Evolutionary conservation across 2,113 vertebrate genomes (phyloP).

Genomic region (Eulacestoma nigropectus): DNA sequence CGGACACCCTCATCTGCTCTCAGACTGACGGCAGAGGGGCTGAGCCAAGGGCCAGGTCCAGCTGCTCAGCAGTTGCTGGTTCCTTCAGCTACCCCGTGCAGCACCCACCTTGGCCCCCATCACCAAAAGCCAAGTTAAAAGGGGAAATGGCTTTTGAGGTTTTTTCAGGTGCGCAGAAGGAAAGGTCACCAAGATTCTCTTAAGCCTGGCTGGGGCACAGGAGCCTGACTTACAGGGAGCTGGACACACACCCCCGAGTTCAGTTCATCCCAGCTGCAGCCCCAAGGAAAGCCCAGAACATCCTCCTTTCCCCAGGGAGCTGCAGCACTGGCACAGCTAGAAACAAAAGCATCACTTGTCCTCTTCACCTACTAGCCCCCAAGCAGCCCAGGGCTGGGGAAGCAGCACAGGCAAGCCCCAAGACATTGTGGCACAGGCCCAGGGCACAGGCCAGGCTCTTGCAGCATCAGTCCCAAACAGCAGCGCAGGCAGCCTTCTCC

Average conservation of each 20-base stretch:
- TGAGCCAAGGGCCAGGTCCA: background rate
- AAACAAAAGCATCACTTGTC: background rate
- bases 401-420: background rate
- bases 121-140: background rate
- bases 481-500: constrained; percentile 7
- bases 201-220: background rate
- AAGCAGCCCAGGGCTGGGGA: background rate
- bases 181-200: no score
- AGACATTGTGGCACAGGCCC: background rate
- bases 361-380: no score
- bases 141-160: background rate
- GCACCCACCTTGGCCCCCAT: accelerated
- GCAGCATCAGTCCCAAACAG: background rate
- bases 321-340: background rate
- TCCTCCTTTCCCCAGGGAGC: background rate
- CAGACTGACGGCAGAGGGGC: no score
- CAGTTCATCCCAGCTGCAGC: background rate
- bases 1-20: background rate
- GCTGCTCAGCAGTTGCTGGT: background rate
- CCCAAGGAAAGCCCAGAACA: background rate
- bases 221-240: background rate
- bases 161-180: background rate
- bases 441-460: background rate
- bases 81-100: background rate
- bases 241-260: background rate